Evolutionary conservation across 2,113 vertebrate species (phyloP).

Genomic region (Cynocephalus volans): DNA sequence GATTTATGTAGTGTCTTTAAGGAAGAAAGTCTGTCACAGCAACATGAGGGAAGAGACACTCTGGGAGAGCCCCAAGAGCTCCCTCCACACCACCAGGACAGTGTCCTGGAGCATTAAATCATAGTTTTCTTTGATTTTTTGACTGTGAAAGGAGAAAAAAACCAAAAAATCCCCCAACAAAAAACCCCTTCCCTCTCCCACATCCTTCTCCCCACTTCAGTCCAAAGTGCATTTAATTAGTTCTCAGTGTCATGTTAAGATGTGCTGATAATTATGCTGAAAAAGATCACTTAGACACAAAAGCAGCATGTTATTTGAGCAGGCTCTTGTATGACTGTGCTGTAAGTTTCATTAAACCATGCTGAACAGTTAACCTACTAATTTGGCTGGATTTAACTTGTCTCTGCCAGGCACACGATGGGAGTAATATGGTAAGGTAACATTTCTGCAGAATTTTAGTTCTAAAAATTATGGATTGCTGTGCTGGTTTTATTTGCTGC

Average conservation of each 20-base stretch:
- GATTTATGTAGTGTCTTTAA: constrained; percentile 44
- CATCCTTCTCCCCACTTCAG: background rate
- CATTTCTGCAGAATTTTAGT: constrained; percentile 19
- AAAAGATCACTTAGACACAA: background rate
- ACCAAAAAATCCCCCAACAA: too few relatives aligned
- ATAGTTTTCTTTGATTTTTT: constrained; percentile 85
- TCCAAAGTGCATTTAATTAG: constrained; percentile 29
- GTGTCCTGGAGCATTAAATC: constrained; percentile 86
- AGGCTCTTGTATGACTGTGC: fast-evolving
- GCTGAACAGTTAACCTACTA: background rate
- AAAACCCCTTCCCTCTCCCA: constrained; percentile 28
- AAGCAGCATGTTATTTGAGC: background rate
- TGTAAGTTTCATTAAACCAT: background rate
- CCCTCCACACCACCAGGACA: background rate
- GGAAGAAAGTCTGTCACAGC: background rate
- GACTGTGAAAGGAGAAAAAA: constrained; percentile 43
- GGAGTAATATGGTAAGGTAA: background rate
- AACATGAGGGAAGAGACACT: constrained; percentile 18
- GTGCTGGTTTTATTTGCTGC: background rate
- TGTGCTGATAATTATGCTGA: background rate
- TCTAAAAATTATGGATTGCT: background rate
- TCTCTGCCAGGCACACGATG: background rate
- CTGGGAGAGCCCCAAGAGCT: background rate
- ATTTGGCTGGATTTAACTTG: background rate
- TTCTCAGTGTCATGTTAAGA: constrained; percentile 11